Percentiles rank a stretch among this genome's conserved stretches.
phyloP scores from a whole-genome alignment of 2,888 invertebrate genomes.

The Ochlodes sylvanus region DNA sequence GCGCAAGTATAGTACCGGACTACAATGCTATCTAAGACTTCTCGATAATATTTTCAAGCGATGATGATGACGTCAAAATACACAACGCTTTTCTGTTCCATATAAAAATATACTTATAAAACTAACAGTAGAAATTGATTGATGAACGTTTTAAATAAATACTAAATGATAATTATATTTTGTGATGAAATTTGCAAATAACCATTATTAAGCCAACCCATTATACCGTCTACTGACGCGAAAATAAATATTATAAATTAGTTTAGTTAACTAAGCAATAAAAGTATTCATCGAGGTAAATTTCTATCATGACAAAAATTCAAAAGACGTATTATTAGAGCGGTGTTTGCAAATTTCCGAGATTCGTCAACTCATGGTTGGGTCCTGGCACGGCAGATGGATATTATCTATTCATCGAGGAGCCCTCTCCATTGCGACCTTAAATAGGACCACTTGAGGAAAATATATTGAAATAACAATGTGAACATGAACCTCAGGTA shows the following conservation, averaged over 20 bases:
- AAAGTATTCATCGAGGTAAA: constrained; percentile 12
- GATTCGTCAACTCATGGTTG: constrained; percentile 76
- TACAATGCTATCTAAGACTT: too few relatives aligned
- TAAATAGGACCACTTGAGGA: constrained; percentile 80
- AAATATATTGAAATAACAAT: constrained; percentile 83
- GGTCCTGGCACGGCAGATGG: constrained; percentile 72
- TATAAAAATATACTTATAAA: too few relatives aligned
- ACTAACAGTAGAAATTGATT: background rate
- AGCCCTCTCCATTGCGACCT: constrained; percentile 64
- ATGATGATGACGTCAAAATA: too few relatives aligned
- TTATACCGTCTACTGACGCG: background rate
- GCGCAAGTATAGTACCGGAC: too few relatives aligned
- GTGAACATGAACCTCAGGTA: constrained; percentile 69
- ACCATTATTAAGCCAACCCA: constrained; percentile 4
- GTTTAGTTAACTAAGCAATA: constrained; percentile 18
- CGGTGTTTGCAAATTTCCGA: constrained; percentile 57
- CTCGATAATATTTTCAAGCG: too few relatives aligned
- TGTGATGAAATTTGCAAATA: background rate
- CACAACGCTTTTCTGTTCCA: too few relatives aligned
- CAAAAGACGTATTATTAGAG: constrained; percentile 44
- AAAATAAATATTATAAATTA: constrained; percentile 14
- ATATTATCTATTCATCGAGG: constrained; percentile 79
- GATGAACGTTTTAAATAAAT: background rate
- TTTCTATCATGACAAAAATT: constrained; percentile 26
- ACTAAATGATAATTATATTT: constrained; percentile 3